A percentile compares a stretch with the other conserved stretches of the same genome.
Conservation (phyloP, 2,888 invertebrate species). For the Eurois occulta region DNA sequence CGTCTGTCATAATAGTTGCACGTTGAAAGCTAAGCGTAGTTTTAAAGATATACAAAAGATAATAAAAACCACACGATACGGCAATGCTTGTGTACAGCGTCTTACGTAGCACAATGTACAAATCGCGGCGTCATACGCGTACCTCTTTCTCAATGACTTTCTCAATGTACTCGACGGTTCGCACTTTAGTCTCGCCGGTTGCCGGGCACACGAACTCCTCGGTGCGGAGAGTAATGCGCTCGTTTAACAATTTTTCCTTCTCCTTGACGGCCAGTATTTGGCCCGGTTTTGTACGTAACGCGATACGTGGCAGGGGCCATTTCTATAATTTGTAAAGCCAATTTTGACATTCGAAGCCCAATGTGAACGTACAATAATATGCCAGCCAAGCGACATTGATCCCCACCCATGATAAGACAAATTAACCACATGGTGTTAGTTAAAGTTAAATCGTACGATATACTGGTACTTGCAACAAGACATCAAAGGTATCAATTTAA, state of each 20-base stretch:
- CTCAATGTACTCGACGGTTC: constrained; percentile 98
- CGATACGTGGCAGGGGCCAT: constrained; percentile 95
- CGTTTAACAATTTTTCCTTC: constrained; percentile 96
- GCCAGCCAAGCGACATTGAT: constrained; percentile 84
- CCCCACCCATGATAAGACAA: constrained; percentile 73
- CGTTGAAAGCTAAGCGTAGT: constrained; percentile 88
- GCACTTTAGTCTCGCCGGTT: constrained; percentile 96
- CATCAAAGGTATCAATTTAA: constrained; percentile 41
- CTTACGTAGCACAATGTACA: constrained; percentile 85
- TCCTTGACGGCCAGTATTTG: constrained; percentile 95
- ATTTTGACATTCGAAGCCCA: constrained; percentile 87
- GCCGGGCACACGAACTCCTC: constrained; percentile 96
- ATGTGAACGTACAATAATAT: constrained; percentile 76
- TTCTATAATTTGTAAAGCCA: constrained; percentile 90
- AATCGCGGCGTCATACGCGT: constrained; percentile 84
- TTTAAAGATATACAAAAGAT: constrained; percentile 79
- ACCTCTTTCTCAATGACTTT: constrained; percentile 99
- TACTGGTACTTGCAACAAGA: constrained; percentile 59
- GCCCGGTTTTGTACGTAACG: constrained; percentile 96
- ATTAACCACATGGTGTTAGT: constrained; percentile 74
- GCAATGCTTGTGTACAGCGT: constrained; percentile 89
- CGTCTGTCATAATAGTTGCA: constrained; percentile 74
- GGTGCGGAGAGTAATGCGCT: constrained; percentile 96
- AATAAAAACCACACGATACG: constrained; percentile 84
- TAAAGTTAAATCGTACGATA: constrained; percentile 66